Evolutionary conservation across 2,113 vertebrate species (phyloP), one percentile per base, ranked within the genome.

Genomic region (Saguinus midas): DNA sequence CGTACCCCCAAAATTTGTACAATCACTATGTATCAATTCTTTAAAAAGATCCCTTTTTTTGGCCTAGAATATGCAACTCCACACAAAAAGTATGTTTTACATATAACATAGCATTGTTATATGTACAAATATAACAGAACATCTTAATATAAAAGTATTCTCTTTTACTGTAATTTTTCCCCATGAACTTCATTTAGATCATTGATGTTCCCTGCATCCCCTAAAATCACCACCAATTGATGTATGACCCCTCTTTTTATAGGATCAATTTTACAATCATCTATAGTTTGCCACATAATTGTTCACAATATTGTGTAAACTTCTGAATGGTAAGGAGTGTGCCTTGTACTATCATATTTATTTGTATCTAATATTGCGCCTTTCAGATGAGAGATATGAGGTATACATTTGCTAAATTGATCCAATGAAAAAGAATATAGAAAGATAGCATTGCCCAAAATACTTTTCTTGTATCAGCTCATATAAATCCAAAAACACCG

Each of bases 231-330:
- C 48, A 96, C 50, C 55, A 87, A 48, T 5, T 32, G 20, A 92
- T 76, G 32, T 57, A 40, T 78, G 50, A 82, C 1, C 61, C 72
- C 68, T 86, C 8, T 61, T 81, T 70, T 40, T 82, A 66, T 18
- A 40, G 13, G 45, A 58, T 72, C n/a, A 40, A 55, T 78, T 80
- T 94, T 52, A 93, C 13, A 88, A 52, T 87, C 17, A 79, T 52
- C 18, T 87, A 10, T 73, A 87, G 75, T 91, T 90, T 81, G n/a
- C 6, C 66, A 78, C 10, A 73, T 66, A 73, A 88, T 61, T 85
- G 68, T 95, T 94, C n/a, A 85, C 17, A 90, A 8, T 61, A 79
- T 70, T 96, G 17, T 94, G 32, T 93, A 45, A 91, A 92, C 12
- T 84, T 87, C 70, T 92, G 21, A 21, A 87, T 87, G 73, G n/a